Evolutionary conservation across 2,113 vertebrate genomes (phyloP), one percentile per base, ranked within the genome.

Genomic region (Callithrix jacchus): DNA sequence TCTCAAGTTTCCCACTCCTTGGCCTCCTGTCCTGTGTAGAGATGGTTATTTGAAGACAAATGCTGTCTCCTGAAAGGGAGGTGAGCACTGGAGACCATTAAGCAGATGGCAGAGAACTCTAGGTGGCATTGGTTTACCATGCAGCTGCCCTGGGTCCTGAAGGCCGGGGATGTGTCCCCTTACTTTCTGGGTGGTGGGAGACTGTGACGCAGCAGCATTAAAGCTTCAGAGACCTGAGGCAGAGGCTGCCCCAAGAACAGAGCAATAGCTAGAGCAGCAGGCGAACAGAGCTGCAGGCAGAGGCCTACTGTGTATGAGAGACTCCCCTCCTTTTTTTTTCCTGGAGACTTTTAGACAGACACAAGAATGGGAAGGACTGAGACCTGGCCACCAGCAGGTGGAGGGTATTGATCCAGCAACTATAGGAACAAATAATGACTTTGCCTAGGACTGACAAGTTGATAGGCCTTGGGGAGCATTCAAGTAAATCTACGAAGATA

Each of bases 121-220:
- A 37, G 12, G n/a, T 61, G 56, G 37, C 6, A 16, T 37, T 11
- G 9, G 3, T 10, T 8, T 20, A 2, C 18, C 11, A 40, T 23
- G 61, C 18, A 16, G 56, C 49, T 20, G 32, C n/a, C 20, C 42
- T 49, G 93, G 74, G 81, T 56, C 35, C 5, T 7, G 10, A 81
- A 52, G 47, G 27, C 4, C 11, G 13, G 35, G 35, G 47, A n/a
- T 3, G 3, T 9, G 4, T 32, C 77, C 2, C 9, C 71, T 49
- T 66, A 17, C n/a, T 66, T 66, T 81, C 66, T 11, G 52, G 8
- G 35, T 10, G 13, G 49, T 17, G n/a, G 30, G 68, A 83, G 17
- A 30, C 5, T 2, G 1, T 40, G 14, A 66, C 9, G 4, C 11
- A 54, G 45, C 2, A 52, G 11, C 2, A 1, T 64, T 35, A 27